These are phyloP conservation scores for Chesias legatella DNA, from an alignment of 2,888 invertebrate species.

Conservation along the genomic window DNA sequence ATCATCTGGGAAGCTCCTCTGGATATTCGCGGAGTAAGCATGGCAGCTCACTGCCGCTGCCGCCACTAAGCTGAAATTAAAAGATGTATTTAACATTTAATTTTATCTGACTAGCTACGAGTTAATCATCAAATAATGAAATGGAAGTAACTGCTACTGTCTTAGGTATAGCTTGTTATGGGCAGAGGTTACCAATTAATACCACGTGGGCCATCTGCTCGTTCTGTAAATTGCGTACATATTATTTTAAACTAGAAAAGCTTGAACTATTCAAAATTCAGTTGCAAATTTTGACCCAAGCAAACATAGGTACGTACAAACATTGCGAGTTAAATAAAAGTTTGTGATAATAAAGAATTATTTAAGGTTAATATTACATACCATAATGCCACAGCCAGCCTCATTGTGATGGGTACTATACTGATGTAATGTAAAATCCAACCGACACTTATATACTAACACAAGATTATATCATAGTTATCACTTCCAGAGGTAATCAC, in stretches of 20 bases:
- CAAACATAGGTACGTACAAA: too few species aligned
- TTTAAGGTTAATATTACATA: constrained; percentile 3
- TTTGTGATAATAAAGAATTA: background rate
- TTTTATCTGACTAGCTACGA: too few species aligned
- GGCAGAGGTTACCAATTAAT: too few species aligned
- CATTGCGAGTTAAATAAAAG: background rate
- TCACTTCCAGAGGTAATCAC: background rate
- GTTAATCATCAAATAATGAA: too few species aligned
- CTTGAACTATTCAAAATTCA: too few species aligned
- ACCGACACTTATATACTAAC: background rate
- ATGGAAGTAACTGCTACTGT: too few species aligned
- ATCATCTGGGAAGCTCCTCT: constrained; percentile 48
- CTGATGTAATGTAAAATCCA: background rate
- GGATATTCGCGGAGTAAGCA: constrained; percentile 21
- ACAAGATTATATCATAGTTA: background rate
- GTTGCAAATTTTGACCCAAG: too few species aligned
- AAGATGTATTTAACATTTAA: background rate
- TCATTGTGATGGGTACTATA: constrained; percentile 8
- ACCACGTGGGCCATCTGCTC: too few species aligned
- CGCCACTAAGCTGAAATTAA: constrained; percentile 21
- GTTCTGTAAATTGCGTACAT: too few species aligned
- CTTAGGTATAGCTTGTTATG: too few species aligned
- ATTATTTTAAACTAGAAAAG: too few species aligned
- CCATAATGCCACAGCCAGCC: constrained; percentile 12
- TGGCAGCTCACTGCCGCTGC: constrained; percentile 21